Percentiles rank a stretch among this genome's conserved stretches.
These are phyloP conservation scores for Echinarachnius parma DNA, from an alignment of 53 echinoderm and acorn worm genomes.

Conservation along the genomic window DNA sequence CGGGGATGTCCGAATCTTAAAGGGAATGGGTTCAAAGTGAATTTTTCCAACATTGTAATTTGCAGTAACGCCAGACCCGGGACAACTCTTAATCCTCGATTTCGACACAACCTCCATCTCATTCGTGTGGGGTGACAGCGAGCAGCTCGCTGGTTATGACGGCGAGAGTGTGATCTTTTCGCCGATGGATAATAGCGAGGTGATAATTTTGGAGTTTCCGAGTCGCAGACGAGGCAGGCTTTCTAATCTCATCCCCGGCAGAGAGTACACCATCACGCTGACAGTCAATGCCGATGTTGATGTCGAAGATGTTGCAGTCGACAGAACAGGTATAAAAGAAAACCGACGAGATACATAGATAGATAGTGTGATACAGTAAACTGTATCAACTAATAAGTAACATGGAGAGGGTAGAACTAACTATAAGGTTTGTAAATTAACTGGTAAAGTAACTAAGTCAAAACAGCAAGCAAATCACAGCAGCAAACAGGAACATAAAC, in stretches of 20 bases:
- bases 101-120: background rate
- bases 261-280: background rate
- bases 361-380: no score
- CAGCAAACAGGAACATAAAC: no score
- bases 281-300: background rate
- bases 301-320: background rate
- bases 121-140: slow-evolving; percentile 18
- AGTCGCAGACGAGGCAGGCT: background rate
- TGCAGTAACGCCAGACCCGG: slow-evolving; percentile 7
- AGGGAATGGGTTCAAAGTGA: no score
- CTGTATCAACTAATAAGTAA: no score
- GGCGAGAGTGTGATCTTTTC: background rate
- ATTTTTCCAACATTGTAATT: no score
- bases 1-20: no score
- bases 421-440: no score
- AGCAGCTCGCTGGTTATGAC: background rate
- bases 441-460: no score
- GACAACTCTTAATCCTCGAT: background rate
- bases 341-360: no score
- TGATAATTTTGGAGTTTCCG: background rate
- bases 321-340: slow-evolving; percentile 12
- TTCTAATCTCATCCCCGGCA: background rate
- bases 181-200: background rate
- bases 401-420: no score
- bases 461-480: no score